Base-by-base conservation (phyloP, 2,888 invertebrate species). In the Eulithis prunata region DNA sequence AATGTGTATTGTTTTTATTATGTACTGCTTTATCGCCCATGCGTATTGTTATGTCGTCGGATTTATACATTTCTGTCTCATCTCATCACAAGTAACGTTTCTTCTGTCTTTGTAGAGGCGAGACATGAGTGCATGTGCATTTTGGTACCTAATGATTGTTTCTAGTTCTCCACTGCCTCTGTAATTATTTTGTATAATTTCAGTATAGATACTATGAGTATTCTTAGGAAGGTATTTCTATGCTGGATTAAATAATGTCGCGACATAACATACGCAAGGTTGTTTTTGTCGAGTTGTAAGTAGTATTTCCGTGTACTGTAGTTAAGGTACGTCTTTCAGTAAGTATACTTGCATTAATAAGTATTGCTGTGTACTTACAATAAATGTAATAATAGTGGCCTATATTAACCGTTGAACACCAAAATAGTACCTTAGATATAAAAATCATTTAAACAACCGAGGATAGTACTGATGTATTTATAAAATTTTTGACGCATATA, bases 401-500 rank as follows among this genome's bases (percentile, higher is more conserved):
- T 59, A 41, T 46, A 46, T 21, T 36, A 65, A 62, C 55, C 57
- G 43, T 59, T 45, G 41, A 63, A 63, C 66, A 67, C 66, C 63
- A 63, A 63, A 56, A 57, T 63, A 53, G 60, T 62, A 57, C 59
- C 49, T 60, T 63, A 67, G 45, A 46, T 58, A 28, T 51, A 41
- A 62, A 52, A 38, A 43, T 38, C 36, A 45, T 43, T 36, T 56
- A 7, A 38, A 60, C 1, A 58, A 57, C 60, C 53, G 60, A 53
- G 53, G 61, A 61, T 64, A 45, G 61, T 55, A 56, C 41, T 68
- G 56, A 47, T 47, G 58, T 68, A 62, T 6, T 32, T 32, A 32
- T 64, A 67, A 57, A 51, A 64, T 55, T 58, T 59, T 67, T 46
- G 61, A 51, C 61, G 61, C 68, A 64, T 60, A 54, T 55, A 45